Percentiles rank a stretch among this genome's conserved stretches.
Conservation (phyloP, 2,797 vertebrate species). For the Yasuhikotakia modesta region DNA sequence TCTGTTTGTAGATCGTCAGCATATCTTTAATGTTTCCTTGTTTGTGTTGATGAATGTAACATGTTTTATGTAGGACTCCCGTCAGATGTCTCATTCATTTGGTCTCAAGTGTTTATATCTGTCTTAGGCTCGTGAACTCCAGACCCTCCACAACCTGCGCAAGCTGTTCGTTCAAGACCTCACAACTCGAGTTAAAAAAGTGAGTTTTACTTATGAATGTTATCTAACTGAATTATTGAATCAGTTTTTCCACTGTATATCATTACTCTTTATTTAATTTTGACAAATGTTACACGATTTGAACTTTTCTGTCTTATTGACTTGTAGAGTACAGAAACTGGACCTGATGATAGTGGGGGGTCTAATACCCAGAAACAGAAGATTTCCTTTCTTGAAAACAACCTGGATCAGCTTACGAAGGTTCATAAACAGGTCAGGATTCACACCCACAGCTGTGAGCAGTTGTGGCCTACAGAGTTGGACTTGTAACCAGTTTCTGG, state of each 20-base stretch:
- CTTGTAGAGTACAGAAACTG: constrained; percentile 85
- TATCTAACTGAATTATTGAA: neutral
- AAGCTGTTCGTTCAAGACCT: constrained; percentile 98
- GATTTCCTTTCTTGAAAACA: constrained; percentile 98
- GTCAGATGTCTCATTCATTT: neutral
- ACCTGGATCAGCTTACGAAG: constrained; percentile 96
- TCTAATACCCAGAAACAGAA: constrained; percentile 94
- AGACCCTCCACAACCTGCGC: constrained; percentile 94
- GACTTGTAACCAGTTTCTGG: too few species aligned
- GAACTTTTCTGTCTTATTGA: neutral
- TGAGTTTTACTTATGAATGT: constrained; percentile 65
- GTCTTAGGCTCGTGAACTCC: constrained; percentile 87
- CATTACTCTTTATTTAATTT: neutral
- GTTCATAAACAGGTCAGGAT: constrained; percentile 92
- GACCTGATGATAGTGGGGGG: constrained; percentile 88
- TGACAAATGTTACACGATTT: neutral
- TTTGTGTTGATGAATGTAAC: too few species aligned
- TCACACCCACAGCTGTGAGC: neutral
- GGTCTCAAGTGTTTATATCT: neutral
- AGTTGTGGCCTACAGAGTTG: too few species aligned
- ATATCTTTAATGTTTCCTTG: too few species aligned
- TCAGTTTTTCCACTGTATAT: neutral
- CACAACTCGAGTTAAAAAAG: constrained; percentile 92
- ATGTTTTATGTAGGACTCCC: too few species aligned
- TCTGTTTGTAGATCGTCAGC: too few species aligned